These are phyloP conservation scores for Brachionus rubens DNA, from an alignment of 1,140 invertebrate species.

Conservation along the genomic window DNA sequence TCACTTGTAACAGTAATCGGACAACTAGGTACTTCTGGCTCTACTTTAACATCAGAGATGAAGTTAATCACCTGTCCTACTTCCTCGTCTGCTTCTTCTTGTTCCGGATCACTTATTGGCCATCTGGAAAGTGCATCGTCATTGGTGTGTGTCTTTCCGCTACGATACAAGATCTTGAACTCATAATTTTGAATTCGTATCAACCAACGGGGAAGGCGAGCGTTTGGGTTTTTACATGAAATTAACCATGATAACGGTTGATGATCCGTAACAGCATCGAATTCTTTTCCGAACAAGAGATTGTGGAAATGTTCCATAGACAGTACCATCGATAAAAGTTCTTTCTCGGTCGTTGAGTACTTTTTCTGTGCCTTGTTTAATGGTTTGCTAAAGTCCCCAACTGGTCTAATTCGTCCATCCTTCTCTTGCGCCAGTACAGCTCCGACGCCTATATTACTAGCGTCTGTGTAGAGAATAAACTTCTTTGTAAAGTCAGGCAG, in stretches of 20 bases:
- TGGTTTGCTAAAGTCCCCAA: slow-evolving; percentile 10
- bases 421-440: slow-evolving; percentile 56
- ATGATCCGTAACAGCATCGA: slow-evolving; percentile 62
- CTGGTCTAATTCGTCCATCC: background rate
- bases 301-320: slow-evolving; percentile 57
- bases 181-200: background rate
- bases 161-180: background rate
- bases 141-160: background rate
- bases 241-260: slow-evolving; percentile 58
- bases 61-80: background rate
- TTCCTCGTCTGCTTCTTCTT: background rate
- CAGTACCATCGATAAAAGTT: slow-evolving; percentile 58
- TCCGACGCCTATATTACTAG: slow-evolving; percentile 56
- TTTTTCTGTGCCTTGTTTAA: slow-evolving; percentile 4
- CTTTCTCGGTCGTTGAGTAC: slow-evolving; percentile 55
- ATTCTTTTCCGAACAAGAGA: slow-evolving; percentile 58
- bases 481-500: slow-evolving; percentile 52
- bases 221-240: slow-evolving; percentile 47
- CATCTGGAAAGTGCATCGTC: slow-evolving; percentile 48
- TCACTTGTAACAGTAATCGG: background rate
- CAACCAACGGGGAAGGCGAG: background rate
- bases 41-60: background rate
- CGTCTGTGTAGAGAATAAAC: slow-evolving; percentile 60
- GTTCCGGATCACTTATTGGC: too few species aligned
- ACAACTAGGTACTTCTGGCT: background rate